Evolutionary conservation across 2,113 vertebrate species (phyloP), one percentile per base, ranked within the genome.

Genomic region (Hippoglossus stenolepis): DNA sequence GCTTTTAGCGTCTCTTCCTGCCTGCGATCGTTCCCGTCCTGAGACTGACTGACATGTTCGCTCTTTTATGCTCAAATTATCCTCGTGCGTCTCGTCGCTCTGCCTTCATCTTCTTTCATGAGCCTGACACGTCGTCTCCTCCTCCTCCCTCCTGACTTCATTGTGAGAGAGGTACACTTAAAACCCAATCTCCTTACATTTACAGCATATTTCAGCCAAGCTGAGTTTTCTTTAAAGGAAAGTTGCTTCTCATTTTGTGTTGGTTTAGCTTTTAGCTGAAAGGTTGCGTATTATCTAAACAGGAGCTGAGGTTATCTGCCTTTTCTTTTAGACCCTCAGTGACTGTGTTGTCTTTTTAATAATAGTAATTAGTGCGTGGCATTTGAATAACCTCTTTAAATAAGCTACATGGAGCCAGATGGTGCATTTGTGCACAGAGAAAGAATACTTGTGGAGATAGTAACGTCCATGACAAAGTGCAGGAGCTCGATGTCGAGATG

Each of bases 61-160:
- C 9, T 69, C 60, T 73, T 66, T 73, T 24, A 40, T 49, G 4
- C 47, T 61, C 15, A 68, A 65, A 71, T 64, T 54, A 51, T 23
- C 18, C 20, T 0, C 21, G 35, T 28, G 51, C 49, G 13, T 63
- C 18, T 7, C 3, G 23, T 75, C 57, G 61, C 14, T 58, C n/a
- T 20, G 23, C 45, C 4, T 57, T 54, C 13, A 77, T 47, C 18
- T 59, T 43, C 20, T 21, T 35, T 53, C 56, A 38, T 15, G 8
- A 11, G 47, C 47, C 66, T 65, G 49, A 64, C 45, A 18, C 15
- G 45, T 62, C 56, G 45, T 62, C 60, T 21, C 62, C 43, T 60
- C 31, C 31, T 31, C 35, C 24, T 63, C 65, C 47, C 8, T 64
- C 17, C 20, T 18, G 14, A 18, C 45, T 49, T 18, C 13, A 5